Evolutionary conservation across 2,888 invertebrate species (phyloP).

Genomic region (Agapostemon virescens): DNA sequence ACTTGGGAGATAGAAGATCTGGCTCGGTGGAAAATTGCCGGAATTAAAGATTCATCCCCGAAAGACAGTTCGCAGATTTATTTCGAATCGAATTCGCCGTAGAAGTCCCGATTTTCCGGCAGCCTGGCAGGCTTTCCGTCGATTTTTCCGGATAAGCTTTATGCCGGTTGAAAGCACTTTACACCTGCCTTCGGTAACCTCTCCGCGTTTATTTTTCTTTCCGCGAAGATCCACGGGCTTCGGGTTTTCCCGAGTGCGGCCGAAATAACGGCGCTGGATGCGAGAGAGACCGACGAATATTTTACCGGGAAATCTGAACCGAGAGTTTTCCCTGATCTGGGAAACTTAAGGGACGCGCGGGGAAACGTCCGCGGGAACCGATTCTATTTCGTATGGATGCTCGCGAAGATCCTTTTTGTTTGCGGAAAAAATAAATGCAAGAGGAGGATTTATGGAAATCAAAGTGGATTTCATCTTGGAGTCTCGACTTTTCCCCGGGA

Average conservation of each 20-base stretch:
- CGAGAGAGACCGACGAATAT: not conserved
- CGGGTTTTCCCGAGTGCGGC: not conserved
- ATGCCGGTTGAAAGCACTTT: slow-evolving; percentile 35
- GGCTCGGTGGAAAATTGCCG: not conserved
- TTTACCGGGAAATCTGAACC: slow-evolving; percentile 4
- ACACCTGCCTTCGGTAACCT: slow-evolving; percentile 13
- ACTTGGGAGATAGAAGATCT: too few species aligned
- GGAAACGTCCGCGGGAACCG: not conserved
- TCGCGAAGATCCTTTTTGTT: not conserved
- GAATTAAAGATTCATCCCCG: not conserved
- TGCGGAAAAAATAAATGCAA: not conserved
- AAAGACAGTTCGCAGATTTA: slow-evolving; percentile 30
- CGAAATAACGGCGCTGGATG: not conserved
- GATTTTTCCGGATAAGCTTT: slow-evolving; percentile 48
- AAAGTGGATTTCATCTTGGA: not conserved
- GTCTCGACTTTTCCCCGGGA: not conserved
- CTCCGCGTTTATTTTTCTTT: slow-evolving; percentile 30
- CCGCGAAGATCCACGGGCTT: not conserved
- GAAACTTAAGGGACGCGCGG: not conserved
- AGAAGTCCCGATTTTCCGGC: slow-evolving; percentile 15
- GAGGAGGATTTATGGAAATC: slow-evolving; percentile 3
- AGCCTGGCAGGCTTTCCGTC: slow-evolving; percentile 11
- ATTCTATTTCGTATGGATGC: not conserved
- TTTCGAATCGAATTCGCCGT: slow-evolving; percentile 13
- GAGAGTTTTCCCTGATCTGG: not conserved